Base-by-base conservation (phyloP, 2,888 invertebrate genomes). In the Spisula subtruncata region DNA sequence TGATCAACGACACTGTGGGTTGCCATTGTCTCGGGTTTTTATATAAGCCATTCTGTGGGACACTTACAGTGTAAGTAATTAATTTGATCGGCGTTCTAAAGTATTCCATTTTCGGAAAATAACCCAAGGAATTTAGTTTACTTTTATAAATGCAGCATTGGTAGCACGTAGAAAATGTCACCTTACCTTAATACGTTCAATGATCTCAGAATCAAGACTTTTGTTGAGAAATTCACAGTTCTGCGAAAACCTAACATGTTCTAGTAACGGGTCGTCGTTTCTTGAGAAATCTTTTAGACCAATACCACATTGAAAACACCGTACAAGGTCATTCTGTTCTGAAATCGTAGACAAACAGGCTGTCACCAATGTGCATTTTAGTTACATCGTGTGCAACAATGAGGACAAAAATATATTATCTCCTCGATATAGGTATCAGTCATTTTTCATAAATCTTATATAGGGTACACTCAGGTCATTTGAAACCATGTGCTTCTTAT, bases 271-370 rank as follows among this genome's bases (percentile, higher is more conserved):
- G 25, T 46, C 48, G 20, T 41, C 48, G 1, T 51, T 25, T 18
- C 8, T 25, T 12, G 81, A 46, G 18, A 81, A 46, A 14, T 81
- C 81, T 25, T n/a, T 81, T 18, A 81, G 48, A 48, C 81, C 81
- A 35, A 81, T 81, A 2, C 81, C 81, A n/a, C 81, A 81, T 48
- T 81, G 81, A 20, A 81, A 81, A 20, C 81, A 81, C n/a, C 81
- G 41, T 0, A 81, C 81, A 18, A 81, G 48, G 35, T 81, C 81
- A 20, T 14, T 29, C n/a, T 81, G n/a, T 2, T 81, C 81, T 81
- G 81, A 48, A 46, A 81, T 14, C 8, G n/a, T 18, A 75, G 16
- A 51, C 51, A 51, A 51, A 14, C 51, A 1, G 1, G 12, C 12
- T 5, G 12, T 48, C 48, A 51, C 1, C 14, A 51, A 12, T 16